A percentile compares a stretch with the other conserved stretches of the same genome.
Evolutionary conservation across 2,113 vertebrate species (phyloP).

Genomic region (Nothoprocta pentlandii): DNA sequence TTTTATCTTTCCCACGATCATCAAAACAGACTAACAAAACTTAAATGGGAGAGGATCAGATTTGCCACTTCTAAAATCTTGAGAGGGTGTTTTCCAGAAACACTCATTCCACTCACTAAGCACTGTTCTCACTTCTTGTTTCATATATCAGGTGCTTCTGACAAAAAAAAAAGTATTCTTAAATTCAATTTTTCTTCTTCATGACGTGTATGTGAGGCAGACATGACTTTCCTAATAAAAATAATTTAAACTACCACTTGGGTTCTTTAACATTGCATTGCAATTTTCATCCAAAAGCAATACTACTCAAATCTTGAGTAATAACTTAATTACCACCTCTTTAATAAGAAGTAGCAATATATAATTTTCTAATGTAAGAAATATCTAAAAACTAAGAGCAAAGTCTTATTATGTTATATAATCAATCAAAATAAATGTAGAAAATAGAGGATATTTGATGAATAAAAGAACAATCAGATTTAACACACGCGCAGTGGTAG

Average conservation of each 20-base stretch:
- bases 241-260: not conserved
- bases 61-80: not conserved
- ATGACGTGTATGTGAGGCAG: not conserved
- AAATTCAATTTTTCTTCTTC: not conserved
- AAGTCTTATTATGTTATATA: not conserved
- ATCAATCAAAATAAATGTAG: not conserved
- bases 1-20: not conserved
- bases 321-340: constrained; percentile 12
- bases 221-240: not conserved
- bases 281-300: not conserved
- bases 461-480: constrained; percentile 25
- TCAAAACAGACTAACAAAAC: not conserved
- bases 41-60: not conserved
- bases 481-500: not conserved
- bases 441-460: not conserved
- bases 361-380: not conserved
- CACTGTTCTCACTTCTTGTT: not conserved
- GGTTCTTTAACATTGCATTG: not conserved
- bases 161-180: not conserved
- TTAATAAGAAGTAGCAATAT: constrained; percentile 20
- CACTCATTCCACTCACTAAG: not conserved
- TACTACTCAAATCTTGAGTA: not conserved
- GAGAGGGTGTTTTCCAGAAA: not conserved
- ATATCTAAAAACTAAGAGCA: not conserved
- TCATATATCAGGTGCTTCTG: not conserved